Conservation (phyloP, 1,140 invertebrate species). For the Drosophila nebulosa region DNA sequence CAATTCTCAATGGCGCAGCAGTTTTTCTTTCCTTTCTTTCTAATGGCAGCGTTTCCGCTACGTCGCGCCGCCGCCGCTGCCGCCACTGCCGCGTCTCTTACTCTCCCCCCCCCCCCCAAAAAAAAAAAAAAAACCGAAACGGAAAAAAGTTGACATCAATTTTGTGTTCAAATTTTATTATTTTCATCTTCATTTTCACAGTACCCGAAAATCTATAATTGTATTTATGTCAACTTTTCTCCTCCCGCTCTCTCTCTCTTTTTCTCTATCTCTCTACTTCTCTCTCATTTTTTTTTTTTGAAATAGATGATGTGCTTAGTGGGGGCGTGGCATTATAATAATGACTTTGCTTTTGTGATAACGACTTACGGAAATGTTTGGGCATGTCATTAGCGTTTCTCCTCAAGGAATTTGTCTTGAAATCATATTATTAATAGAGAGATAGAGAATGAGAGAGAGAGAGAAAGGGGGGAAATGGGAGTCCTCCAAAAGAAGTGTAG, state of each 20-base stretch:
- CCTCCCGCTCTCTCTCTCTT: slow-evolving; percentile 9
- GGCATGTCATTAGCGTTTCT: slow-evolving; percentile 72
- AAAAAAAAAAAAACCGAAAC: neutral
- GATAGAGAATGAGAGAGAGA: neutral
- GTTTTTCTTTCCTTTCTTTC: slow-evolving; percentile 67
- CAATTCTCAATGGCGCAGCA: slow-evolving; percentile 78
- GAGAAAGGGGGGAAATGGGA: neutral
- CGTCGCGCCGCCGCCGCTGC: slow-evolving; percentile 31
- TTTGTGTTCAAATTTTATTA: slow-evolving; percentile 75
- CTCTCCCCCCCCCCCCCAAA: no score
- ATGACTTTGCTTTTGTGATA: slow-evolving; percentile 79
- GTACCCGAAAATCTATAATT: slow-evolving; percentile 77
- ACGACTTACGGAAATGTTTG: slow-evolving; percentile 80
- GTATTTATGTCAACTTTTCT: slow-evolving; percentile 80
- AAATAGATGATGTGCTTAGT: slow-evolving; percentile 31
- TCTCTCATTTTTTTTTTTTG: neutral
- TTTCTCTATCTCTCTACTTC: neutral
- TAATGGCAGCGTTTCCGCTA: slow-evolving; percentile 77
- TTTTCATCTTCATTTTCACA: slow-evolving; percentile 76
- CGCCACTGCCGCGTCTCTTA: no score
- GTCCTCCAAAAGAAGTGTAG: slow-evolving; percentile 21
- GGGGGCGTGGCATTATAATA: slow-evolving; percentile 64
- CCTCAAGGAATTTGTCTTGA: slow-evolving; percentile 59
- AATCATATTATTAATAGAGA: slow-evolving; percentile 66
- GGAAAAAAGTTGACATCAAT: slow-evolving; percentile 70